Base-by-base conservation (phyloP, 2,888 invertebrate species). In the Lasius fuliginosus region DNA sequence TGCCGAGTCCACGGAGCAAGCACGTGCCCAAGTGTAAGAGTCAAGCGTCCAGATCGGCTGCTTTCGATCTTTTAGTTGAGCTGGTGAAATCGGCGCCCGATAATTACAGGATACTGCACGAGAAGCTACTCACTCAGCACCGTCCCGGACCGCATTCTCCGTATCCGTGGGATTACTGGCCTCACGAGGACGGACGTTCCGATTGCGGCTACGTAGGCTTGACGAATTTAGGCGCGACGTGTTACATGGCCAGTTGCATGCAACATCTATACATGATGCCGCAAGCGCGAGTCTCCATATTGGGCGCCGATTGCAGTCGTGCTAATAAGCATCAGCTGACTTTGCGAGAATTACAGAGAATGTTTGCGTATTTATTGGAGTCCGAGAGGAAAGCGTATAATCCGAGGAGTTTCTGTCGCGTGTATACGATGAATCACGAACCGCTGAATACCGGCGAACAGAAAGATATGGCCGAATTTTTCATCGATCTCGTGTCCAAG, bases 211-310 rank as follows among this genome's bases (percentile, higher is more conserved):
- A 98, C 95, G 99, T 99, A 0, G 99, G 99, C 0, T 96, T 99
- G 5, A 98, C 99, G 0, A 99, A 99, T 95, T 96, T 99, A 23
- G 99, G 99, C 40, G 99, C 99, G 40, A 99, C 99, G 0, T 99
- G 99, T 94, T 99, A 99, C 95, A 98, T 99, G 98, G 99, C 99
- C 12, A 98, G 99, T 3, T 99, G 99, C 93, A 98, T 99, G 97
- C 99, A 99, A 95, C 99, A 99, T 95, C 95, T 99, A 87, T 99
- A 98, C 95, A 99, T 99, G 99, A 98, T 99, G 97, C 99, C 99
- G 6, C 98, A 98, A 93, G 98, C 98, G 0, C 96, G 99, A 74
- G 97, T 97, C 69, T 98, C 98, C 0, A 97, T 99, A 90, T 95
- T 99, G 81, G 96, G 96, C 8, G 97, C 98, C 0, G 97, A 98